phyloP scores from a whole-genome alignment of 2,797 vertebrate genomes.

The Ceyx erithaca region DNA sequence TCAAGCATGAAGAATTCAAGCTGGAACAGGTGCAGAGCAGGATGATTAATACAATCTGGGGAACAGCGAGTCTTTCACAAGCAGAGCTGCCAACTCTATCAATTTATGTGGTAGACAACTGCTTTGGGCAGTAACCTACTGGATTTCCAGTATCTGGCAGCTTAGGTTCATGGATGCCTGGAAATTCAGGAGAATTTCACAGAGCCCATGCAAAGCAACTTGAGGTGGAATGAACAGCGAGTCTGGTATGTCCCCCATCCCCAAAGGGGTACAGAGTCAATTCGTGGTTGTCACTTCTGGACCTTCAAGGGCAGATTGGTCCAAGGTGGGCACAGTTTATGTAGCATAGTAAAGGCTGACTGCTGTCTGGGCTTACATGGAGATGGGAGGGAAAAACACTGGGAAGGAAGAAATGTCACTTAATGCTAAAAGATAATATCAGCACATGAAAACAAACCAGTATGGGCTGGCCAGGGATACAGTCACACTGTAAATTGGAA shows the following conservation, averaged over 20 bases:
- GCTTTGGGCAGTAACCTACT: constrained; percentile 66
- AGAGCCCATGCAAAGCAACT: constrained; percentile 13
- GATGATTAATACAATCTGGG: constrained; percentile 69
- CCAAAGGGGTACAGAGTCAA: neutral
- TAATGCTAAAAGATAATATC: neutral
- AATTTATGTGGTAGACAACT: constrained; percentile 74
- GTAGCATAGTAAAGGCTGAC: neutral
- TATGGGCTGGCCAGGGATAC: neutral
- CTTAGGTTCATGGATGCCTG: constrained; percentile 28
- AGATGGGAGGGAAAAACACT: neutral
- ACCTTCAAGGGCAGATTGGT: neutral
- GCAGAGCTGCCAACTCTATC: constrained; percentile 66
- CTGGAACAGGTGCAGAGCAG: constrained; percentile 70
- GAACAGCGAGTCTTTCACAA: constrained; percentile 68
- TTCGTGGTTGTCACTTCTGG: neutral
- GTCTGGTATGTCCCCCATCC: neutral
- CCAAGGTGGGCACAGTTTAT: neutral
- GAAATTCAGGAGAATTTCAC: constrained; percentile 57
- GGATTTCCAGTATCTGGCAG: constrained; percentile 54
- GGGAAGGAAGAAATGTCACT: neutral
- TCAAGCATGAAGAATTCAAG: constrained; percentile 72
- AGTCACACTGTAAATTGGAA: neutral
- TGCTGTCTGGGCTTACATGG: neutral
- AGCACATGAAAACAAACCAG: neutral
- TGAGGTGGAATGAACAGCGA: neutral